These are phyloP conservation scores for Bellardia pandia DNA, from an alignment of 2,888 invertebrate genomes.

Conservation along the genomic window DNA sequence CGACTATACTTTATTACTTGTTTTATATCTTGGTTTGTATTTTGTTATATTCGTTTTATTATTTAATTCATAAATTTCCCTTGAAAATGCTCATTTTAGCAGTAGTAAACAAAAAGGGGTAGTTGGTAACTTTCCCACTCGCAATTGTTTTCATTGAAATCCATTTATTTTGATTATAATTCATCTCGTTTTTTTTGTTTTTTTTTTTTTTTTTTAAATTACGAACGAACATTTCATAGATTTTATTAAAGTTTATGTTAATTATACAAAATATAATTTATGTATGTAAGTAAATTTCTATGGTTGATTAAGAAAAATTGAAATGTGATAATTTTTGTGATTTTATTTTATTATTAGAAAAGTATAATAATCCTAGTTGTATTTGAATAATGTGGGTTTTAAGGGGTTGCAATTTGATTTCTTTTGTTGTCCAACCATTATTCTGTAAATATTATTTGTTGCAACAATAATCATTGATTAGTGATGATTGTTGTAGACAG, in stretches of 20 bases:
- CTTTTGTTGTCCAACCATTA: constrained; percentile 18
- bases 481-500: constrained; percentile 33
- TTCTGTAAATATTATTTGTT: constrained; percentile 3
- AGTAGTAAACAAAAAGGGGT: constrained; percentile 27
- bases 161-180: constrained; percentile 48
- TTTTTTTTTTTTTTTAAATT: neutral
- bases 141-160: constrained; percentile 16
- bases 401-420: constrained; percentile 41
- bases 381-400: constrained; percentile 55
- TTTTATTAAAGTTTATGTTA: constrained; percentile 49
- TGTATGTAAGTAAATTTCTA: neutral
- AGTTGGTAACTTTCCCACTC: neutral
- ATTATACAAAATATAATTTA: constrained; percentile 41
- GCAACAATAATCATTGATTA: constrained; percentile 58
- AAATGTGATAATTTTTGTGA: constrained; percentile 16
- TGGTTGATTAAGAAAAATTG: constrained; percentile 20
- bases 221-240: constrained; percentile 2
- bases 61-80: neutral
- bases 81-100: constrained; percentile 29
- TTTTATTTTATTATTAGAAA: neutral
- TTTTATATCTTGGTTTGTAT: neutral
- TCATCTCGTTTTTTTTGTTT: neutral
- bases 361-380: neutral
- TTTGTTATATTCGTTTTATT: neutral
- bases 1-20: no score